phyloP scores from a whole-genome alignment of 2,888 invertebrate genomes.

The Luffia ferchaultella region DNA sequence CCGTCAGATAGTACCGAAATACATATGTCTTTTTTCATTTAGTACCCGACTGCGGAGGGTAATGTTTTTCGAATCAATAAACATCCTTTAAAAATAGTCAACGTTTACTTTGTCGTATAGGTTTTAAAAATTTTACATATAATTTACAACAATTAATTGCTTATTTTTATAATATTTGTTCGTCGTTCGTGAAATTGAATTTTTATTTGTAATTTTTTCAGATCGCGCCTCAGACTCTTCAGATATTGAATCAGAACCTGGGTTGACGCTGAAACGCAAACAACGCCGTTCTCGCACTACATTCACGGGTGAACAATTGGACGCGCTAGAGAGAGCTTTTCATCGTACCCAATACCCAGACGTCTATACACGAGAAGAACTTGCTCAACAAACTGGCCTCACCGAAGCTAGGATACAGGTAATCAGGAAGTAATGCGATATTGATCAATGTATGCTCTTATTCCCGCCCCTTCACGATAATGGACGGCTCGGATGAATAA shows the following conservation, averaged over 20 bases:
- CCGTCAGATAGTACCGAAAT: no score
- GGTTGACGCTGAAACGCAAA: constrained; percentile 88
- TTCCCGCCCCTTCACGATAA: no score
- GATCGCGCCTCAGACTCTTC: constrained; percentile 61
- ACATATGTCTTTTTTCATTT: no score
- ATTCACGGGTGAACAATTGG: constrained; percentile 92
- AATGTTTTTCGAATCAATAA: no score
- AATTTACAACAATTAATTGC: no score
- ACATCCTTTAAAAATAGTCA: no score
- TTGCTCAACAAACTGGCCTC: constrained; percentile 89
- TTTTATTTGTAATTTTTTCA: constrained; percentile 21
- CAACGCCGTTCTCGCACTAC: constrained; percentile 93
- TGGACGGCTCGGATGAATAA: no score
- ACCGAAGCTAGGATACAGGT: constrained; percentile 96
- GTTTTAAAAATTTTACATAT: no score
- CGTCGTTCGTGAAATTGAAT: no score
- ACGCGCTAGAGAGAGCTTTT: constrained; percentile 91
- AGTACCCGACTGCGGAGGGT: no score
- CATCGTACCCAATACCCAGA: constrained; percentile 95
- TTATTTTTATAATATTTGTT: no score
- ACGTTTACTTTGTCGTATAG: no score
- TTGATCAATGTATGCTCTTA: background rate
- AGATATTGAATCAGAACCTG: constrained; percentile 92
- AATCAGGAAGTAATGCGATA: constrained; percentile 12
- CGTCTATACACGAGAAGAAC: constrained; percentile 91